Evolutionary conservation across 2,113 vertebrate genomes (phyloP).

Genomic region (Climacteris rufus): DNA sequence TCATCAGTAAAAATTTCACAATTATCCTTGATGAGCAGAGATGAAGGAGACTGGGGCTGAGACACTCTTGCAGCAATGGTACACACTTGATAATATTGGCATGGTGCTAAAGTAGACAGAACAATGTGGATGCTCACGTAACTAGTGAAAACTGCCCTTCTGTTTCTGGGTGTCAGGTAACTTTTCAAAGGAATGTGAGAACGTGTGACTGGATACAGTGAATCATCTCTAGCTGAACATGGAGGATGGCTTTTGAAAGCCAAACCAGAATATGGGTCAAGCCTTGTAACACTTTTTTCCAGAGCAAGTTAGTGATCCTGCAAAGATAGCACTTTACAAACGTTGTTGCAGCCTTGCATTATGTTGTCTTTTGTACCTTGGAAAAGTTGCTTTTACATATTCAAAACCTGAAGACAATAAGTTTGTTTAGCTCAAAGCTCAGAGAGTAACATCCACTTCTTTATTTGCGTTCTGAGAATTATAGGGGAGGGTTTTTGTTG

Average conservation of each 20-base stretch:
- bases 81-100: background rate
- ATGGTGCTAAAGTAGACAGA: background rate
- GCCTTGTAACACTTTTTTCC: background rate
- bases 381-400: background rate
- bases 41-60: background rate
- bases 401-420: background rate
- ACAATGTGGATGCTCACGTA: background rate
- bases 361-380: background rate
- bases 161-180: background rate
- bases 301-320: background rate
- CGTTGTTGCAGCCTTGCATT: background rate
- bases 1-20: background rate
- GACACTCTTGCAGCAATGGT: background rate
- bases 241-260: background rate
- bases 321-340: background rate
- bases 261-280: background rate
- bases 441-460: background rate
- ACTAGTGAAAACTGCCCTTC: background rate
- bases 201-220: background rate
- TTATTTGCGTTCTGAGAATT: background rate
- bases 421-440: background rate
- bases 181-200: background rate
- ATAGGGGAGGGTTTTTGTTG: background rate
- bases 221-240: background rate
- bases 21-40: background rate